These are phyloP conservation scores for Hypolimnas misippus DNA, from an alignment of 2,888 invertebrate species.

Conservation along the genomic window DNA sequence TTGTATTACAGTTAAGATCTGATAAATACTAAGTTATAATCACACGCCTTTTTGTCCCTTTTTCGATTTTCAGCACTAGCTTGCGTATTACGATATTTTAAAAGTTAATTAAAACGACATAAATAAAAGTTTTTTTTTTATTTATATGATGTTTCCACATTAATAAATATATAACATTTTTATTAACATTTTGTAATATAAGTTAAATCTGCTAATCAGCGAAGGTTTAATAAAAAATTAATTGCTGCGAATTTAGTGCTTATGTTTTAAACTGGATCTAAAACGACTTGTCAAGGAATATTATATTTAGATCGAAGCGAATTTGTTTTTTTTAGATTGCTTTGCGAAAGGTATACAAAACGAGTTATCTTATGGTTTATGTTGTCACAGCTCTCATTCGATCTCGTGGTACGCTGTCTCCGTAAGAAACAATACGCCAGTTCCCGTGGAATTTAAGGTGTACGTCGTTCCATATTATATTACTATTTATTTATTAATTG, in stretches of 20 bases:
- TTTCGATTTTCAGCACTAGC: too few relatives aligned
- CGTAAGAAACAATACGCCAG: constrained; percentile 65
- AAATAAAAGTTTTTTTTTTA: neutral
- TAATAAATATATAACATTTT: neutral
- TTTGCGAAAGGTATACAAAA: constrained; percentile 28
- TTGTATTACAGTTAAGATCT: too few relatives aligned
- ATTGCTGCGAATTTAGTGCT: neutral
- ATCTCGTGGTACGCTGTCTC: constrained; percentile 44
- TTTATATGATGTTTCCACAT: neutral
- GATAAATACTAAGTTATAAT: too few relatives aligned
- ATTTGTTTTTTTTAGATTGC: neutral
- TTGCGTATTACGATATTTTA: too few relatives aligned
- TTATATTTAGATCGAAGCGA: neutral
- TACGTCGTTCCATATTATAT: constrained; percentile 59
- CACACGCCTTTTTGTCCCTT: too few relatives aligned
- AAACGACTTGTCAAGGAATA: too few relatives aligned
- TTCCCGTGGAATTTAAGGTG: constrained; percentile 62
- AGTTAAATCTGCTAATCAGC: too few relatives aligned
- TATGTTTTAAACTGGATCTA: neutral
- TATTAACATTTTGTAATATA: too few relatives aligned
- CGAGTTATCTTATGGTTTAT: constrained; percentile 52
- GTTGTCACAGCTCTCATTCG: constrained; percentile 58
- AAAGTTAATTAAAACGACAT: too few relatives aligned
- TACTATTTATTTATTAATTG: too few relatives aligned
- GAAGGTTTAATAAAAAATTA: neutral